Percentiles rank a stretch among this genome's conserved stretches.
Evolutionary conservation across 2,888 invertebrate genomes (phyloP).

Genomic region (Drosophila demipolita): DNA sequence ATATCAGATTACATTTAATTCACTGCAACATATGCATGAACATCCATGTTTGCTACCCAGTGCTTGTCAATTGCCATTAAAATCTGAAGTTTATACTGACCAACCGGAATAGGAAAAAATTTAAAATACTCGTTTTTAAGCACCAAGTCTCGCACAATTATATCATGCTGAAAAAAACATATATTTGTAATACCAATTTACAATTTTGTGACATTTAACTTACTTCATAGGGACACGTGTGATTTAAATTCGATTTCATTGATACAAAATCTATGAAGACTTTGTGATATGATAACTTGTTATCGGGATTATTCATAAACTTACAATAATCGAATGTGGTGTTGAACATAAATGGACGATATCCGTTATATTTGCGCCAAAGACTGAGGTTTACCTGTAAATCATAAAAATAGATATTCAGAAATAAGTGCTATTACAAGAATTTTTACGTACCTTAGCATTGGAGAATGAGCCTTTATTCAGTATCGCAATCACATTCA

Average conservation of each 20-base stretch:
- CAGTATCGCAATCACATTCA: constrained; percentile 8
- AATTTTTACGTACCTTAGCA: constrained; percentile 19
- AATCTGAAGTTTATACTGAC: constrained; percentile 35
- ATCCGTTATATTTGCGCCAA: constrained; percentile 39
- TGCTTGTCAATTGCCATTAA: neutral
- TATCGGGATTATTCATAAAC: neutral
- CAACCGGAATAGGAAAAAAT: constrained; percentile 29
- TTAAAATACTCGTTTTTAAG: constrained; percentile 13
- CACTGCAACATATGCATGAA: neutral
- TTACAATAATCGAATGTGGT: constrained; percentile 35
- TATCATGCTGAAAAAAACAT: constrained; percentile 17
- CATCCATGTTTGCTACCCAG: constrained; percentile 3
- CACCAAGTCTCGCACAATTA: constrained; percentile 23
- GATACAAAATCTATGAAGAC: neutral
- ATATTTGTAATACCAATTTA: neutral
- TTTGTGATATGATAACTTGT: constrained; percentile 15
- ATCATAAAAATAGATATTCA: neutral
- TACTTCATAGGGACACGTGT: constrained; percentile 43
- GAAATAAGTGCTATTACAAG: neutral
- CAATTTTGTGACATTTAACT: neutral
- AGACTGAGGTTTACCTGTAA: constrained; percentile 37
- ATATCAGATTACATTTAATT: neutral
- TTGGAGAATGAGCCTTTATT: constrained; percentile 1
- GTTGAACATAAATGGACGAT: constrained; percentile 43
- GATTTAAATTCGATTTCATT: constrained; percentile 30